A percentile compares a stretch with the other conserved stretches of the same genome.
Evolutionary conservation across 2,797 vertebrate species (phyloP).

Genomic region (Leptoclinus maculatus): DNA sequence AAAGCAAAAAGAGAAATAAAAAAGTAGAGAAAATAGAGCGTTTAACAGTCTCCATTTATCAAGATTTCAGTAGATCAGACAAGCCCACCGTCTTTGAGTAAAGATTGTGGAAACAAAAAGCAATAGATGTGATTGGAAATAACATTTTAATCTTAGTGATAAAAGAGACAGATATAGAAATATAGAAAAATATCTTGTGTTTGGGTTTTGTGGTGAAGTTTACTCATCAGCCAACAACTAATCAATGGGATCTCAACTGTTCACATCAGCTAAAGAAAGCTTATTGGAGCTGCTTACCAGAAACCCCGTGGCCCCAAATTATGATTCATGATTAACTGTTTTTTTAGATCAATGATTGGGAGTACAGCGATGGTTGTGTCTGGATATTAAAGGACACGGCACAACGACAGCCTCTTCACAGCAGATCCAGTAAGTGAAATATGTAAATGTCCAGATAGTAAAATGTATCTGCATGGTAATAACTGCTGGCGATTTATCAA

Average conservation of each 20-base stretch:
- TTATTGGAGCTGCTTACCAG: neutral
- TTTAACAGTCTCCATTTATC: neutral
- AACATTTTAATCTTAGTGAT: neutral
- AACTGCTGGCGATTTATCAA: slow-evolving; percentile 20
- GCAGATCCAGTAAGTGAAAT: neutral
- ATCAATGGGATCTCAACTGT: neutral
- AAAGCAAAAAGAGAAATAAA: neutral
- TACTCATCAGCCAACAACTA: neutral
- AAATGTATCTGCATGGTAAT: neutral
- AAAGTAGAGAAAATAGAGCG: neutral
- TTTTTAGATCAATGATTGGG: neutral
- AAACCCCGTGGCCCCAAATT: neutral
- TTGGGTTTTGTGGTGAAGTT: neutral
- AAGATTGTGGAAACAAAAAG: neutral
- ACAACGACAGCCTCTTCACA: neutral
- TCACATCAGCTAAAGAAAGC: neutral
- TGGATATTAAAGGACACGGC: neutral
- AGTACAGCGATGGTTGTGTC: neutral
- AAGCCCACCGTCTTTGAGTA: neutral
- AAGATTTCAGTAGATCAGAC: neutral
- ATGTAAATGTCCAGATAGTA: slow-evolving; percentile 10
- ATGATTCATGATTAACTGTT: neutral
- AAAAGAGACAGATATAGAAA: neutral
- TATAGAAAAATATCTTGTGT: neutral
- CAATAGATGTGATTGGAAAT: neutral